Evolutionary conservation across 2,113 vertebrate species (phyloP).

Genomic region (Mus spicilegus): DNA sequence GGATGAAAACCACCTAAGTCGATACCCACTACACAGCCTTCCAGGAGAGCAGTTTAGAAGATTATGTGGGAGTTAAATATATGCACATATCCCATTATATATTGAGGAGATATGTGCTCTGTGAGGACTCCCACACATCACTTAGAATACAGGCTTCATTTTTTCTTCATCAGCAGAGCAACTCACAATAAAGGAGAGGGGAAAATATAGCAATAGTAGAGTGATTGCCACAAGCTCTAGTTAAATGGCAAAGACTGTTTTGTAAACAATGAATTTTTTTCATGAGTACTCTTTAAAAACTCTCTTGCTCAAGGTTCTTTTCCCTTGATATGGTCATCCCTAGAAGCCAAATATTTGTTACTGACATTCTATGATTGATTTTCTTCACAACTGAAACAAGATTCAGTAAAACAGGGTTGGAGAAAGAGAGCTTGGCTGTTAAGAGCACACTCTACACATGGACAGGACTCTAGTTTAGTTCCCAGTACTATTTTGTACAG

Average conservation of each 20-base stretch:
- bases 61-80: conserved; percentile 69
- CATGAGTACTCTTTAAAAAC: conserved; percentile 46
- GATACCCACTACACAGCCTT: conserved; percentile 51
- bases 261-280: conserved; percentile 65
- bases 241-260: conserved; percentile 60
- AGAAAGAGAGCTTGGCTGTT: too few relatives aligned
- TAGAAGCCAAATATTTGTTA: conserved; percentile 21
- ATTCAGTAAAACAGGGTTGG: not conserved
- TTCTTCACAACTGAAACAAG: conserved; percentile 7
- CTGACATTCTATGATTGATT: conserved; percentile 11
- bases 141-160: conserved; percentile 70
- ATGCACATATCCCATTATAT: conserved; percentile 68
- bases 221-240: conserved; percentile 47
- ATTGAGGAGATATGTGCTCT: conserved; percentile 70
- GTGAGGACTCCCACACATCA: conserved; percentile 69
- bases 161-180: conserved; percentile 69
- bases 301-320: not conserved
- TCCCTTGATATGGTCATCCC: not conserved
- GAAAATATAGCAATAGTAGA: conserved; percentile 28
- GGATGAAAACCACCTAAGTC: conserved; percentile 14
- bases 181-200: conserved; percentile 50
- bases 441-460: not conserved
- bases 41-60: conserved; percentile 62
- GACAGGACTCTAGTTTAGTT: not conserved
- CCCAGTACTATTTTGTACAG: not conserved